A percentile compares a stretch with the other conserved stretches of the same genome.
Conservation (phyloP, 23 tunicate species). For the Diplosoma virens region DNA sequence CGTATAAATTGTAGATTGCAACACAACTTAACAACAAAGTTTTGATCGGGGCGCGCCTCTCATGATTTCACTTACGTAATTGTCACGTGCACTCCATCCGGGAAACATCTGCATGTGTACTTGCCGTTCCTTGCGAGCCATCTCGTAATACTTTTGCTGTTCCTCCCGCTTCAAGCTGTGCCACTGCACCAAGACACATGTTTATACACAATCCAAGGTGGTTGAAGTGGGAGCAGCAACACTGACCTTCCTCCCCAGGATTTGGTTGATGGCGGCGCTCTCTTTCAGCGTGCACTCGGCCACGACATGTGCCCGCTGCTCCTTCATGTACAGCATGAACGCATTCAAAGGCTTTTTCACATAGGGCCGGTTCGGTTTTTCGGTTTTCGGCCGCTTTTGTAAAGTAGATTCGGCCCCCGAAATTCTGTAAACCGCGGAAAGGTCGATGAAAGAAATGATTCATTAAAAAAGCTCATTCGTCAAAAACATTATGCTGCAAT, state of each 20-base stretch:
- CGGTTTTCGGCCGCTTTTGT: constrained; percentile 41
- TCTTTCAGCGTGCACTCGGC: constrained; percentile 99
- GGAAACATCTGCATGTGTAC: constrained; percentile 96
- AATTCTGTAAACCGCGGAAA: too few species aligned
- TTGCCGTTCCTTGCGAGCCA: constrained; percentile 95
- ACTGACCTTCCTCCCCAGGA: constrained; percentile 96
- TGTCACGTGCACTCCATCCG: constrained; percentile 99
- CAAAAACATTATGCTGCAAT: too few species aligned
- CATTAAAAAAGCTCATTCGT: too few species aligned
- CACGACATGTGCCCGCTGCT: constrained; percentile 96
- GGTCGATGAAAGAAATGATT: too few species aligned
- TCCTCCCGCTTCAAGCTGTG: constrained; percentile 94
- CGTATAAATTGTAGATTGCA: too few species aligned
- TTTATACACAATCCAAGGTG: background rate
- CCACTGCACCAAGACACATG: constrained; percentile 59
- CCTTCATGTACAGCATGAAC: constrained; percentile 99
- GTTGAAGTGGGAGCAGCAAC: too few species aligned
- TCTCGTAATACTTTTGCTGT: constrained; percentile 96
- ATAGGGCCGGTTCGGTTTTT: constrained; percentile 80
- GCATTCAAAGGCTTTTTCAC: constrained; percentile 99
- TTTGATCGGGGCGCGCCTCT: too few species aligned
- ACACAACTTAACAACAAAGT: too few species aligned
- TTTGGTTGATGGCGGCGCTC: constrained; percentile 99
- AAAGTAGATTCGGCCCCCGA: too few species aligned
- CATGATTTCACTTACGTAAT: constrained; percentile 63